Percentiles rank a stretch among this genome's conserved stretches.
phyloP scores from a whole-genome alignment of 2,888 invertebrate species.

The Flexamia atlantica region DNA sequence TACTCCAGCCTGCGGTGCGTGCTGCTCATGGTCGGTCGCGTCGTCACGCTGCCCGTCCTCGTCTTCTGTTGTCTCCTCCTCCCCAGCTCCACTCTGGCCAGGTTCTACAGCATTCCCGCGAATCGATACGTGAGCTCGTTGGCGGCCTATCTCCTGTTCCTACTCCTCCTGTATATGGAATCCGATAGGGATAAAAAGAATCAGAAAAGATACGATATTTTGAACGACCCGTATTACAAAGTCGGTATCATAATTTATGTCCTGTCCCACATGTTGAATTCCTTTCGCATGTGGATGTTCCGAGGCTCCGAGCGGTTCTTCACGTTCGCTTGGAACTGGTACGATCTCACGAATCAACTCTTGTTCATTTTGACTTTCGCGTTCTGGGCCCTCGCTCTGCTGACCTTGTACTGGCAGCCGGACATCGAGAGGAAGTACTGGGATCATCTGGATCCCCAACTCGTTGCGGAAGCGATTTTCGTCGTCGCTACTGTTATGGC shows the following conservation, averaged over 20 bases:
- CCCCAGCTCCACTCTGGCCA: slow-evolving; percentile 76
- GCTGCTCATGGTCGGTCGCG: slow-evolving; percentile 73
- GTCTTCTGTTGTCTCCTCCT: slow-evolving; percentile 74
- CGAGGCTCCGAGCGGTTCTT: slow-evolving; percentile 79
- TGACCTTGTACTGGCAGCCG: slow-evolving; percentile 74
- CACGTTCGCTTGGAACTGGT: slow-evolving; percentile 74
- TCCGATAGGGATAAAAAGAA: slow-evolving; percentile 79
- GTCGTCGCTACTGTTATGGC: slow-evolving; percentile 83
- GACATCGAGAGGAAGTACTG: slow-evolving; percentile 81
- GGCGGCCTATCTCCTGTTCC: slow-evolving; percentile 82
- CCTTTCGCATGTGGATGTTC: slow-evolving; percentile 78
- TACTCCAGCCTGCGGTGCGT: slow-evolving; percentile 75
- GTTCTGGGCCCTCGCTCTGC: slow-evolving; percentile 80
- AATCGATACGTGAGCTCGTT: slow-evolving; percentile 85
- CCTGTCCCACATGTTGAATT: slow-evolving; percentile 50
- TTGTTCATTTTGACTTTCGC: slow-evolving; percentile 80
- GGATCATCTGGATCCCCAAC: slow-evolving; percentile 80
- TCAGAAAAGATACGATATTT: slow-evolving; percentile 73
- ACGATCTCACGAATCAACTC: slow-evolving; percentile 79
- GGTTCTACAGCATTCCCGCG: slow-evolving; percentile 81
- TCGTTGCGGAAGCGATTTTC: slow-evolving; percentile 83
- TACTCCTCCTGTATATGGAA: slow-evolving; percentile 79
- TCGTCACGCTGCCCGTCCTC: slow-evolving; percentile 76
- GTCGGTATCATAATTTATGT: slow-evolving; percentile 55
- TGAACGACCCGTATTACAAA: neutral